Evolutionary conservation across 2,888 invertebrate species (phyloP), one percentile per base, ranked within the genome.

Genomic region (Asteroscopus sphinx): DNA sequence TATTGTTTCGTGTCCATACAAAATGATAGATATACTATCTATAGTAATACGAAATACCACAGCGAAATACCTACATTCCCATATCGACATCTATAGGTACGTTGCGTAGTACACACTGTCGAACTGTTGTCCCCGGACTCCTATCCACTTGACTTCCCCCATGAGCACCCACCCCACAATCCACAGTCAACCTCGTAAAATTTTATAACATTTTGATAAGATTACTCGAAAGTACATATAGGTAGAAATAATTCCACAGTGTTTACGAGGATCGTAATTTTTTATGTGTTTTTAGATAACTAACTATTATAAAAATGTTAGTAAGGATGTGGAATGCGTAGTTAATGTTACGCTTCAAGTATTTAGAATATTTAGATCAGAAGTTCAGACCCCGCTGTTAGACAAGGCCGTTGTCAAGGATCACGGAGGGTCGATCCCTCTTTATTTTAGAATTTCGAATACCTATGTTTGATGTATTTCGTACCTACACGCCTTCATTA

Each of bases 141-240:
- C 28, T 15, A 54, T 28, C 26, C 60, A 66, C 58, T 47, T 47
- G 39, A 36, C 51, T 54, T 21, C 49, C 45, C 65, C 26, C 26
- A 0, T 33, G 26, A 9, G 11, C 39, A 25, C 17, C 12, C 55
- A 49, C 70, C 59, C 64, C 37, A 36, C 26, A 25, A 8, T 15
- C 6, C 25, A 44, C 41, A 55, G 26, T 39, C 26, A 33, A 33
- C 26, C 42, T 57, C 65, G 28, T 60, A 65, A 64, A 60, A 49
- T 42, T 59, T 64, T 48, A 60, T 69, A 56, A 30, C 36, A 41
- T 40, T 68, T 17, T 49, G 73, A 73, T 70, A 70, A 73, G 58
- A 70, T 69, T 63, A 68, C 9, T 39, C 33, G 39, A 67, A 60
- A 68, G 46, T 62, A 67, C n/a, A 21, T 3, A 21, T 21, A 21